Percentiles rank a stretch among this genome's conserved stretches.
phyloP scores from a whole-genome alignment of 2,888 invertebrate genomes.

The Oegoconia quadripuncta region DNA sequence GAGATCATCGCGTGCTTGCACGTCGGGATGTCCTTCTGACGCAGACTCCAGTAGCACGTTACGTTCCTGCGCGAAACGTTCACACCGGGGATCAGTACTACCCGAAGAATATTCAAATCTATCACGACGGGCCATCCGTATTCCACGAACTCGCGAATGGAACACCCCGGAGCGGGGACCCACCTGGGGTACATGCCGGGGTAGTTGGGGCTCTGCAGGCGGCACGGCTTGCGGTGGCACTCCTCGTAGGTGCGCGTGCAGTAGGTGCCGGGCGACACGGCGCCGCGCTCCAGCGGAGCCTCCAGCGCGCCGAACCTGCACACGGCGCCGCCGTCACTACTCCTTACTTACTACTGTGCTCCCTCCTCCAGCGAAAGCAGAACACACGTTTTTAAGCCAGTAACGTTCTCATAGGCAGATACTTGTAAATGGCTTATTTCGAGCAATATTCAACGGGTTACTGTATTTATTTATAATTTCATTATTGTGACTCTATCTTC shows the following conservation, averaged over 20 bases:
- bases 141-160: too few species aligned
- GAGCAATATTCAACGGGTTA: too few species aligned
- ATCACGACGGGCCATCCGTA: too few species aligned
- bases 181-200: constrained; percentile 89
- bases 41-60: constrained; percentile 92
- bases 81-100: neutral
- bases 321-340: neutral
- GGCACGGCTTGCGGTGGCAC: constrained; percentile 90
- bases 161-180: neutral
- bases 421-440: too few species aligned
- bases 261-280: constrained; percentile 90
- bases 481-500: too few species aligned
- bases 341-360: too few species aligned
- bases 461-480: too few species aligned
- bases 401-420: too few species aligned
- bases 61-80: constrained; percentile 83
- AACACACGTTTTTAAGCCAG: too few species aligned
- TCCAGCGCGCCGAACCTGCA: constrained; percentile 85
- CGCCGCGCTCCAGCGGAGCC: constrained; percentile 89
- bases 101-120: neutral
- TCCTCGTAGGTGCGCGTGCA: constrained; percentile 92
- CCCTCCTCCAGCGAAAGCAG: too few species aligned
- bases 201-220: constrained; percentile 93
- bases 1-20: constrained; percentile 96
- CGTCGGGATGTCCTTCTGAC: constrained; percentile 91